phyloP scores from a whole-genome alignment of 2,888 invertebrate species.

The Brachylomia viminalis region DNA sequence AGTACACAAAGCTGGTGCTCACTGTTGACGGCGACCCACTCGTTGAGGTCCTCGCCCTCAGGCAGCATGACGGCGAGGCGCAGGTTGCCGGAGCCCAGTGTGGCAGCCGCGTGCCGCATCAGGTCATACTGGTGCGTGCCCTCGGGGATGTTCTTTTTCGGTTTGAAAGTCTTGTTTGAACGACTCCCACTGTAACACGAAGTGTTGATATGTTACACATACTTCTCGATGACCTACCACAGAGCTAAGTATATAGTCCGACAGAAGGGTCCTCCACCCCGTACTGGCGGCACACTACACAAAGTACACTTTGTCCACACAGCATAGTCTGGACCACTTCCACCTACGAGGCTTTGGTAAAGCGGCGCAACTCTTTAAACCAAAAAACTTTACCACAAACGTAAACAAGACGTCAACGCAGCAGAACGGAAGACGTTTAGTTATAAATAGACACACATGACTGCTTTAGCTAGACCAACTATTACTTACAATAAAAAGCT shows the following conservation, averaged over 20 bases:
- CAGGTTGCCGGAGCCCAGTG: conserved; percentile 99
- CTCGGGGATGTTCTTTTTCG: conserved; percentile 99
- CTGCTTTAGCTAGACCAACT: conserved; percentile 40
- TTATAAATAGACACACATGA: conserved; percentile 81
- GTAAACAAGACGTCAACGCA: conserved; percentile 84
- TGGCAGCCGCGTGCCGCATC: conserved; percentile 99
- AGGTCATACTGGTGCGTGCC: conserved; percentile 99
- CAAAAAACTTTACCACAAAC: conserved; percentile 69
- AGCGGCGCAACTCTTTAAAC: conserved; percentile 20
- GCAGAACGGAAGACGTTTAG: conserved; percentile 75
- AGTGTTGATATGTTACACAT: not conserved
- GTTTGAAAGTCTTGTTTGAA: conserved; percentile 99
- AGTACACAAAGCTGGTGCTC: conserved; percentile 84
- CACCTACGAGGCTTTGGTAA: not conserved
- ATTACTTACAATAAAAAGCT: conserved; percentile 92
- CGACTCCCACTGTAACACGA: conserved; percentile 93
- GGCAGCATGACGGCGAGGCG: conserved; percentile 98
- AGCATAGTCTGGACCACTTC: not conserved
- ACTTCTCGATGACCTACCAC: not conserved
- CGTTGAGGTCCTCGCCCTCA: conserved; percentile 99
- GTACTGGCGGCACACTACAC: not conserved
- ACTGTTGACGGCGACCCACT: conserved; percentile 99
- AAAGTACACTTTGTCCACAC: not conserved
- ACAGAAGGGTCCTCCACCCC: not conserved
- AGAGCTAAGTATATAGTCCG: not conserved